A percentile compares a stretch with the other conserved stretches of the same genome.
Conservation (phyloP, 2,113 vertebrate genomes). For the Elaphurus davidianus region DNA sequence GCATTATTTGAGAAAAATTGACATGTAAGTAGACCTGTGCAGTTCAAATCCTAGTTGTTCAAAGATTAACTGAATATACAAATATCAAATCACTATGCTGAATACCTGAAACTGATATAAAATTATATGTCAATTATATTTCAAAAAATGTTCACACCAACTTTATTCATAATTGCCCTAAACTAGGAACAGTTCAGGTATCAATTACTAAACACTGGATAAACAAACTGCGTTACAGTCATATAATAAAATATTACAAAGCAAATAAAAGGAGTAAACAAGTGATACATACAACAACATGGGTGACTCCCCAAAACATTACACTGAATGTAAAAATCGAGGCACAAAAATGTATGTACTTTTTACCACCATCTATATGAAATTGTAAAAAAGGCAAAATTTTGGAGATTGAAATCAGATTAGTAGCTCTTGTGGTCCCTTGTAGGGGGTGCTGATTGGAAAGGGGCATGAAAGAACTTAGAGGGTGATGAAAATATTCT, state of each 20-base stretch:
- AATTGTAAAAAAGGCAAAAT: background rate
- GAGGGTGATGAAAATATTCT: background rate
- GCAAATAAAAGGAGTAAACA: background rate
- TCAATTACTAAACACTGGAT: background rate
- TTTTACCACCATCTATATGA: background rate
- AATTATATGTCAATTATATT: background rate
- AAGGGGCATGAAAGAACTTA: background rate
- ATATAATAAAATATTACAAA: background rate
- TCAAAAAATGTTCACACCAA: background rate
- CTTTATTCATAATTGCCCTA: background rate
- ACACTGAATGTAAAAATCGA: background rate
- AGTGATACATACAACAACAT: background rate
- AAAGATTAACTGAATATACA: background rate
- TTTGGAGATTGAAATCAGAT: background rate
- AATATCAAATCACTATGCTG: background rate
- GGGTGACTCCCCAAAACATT: background rate
- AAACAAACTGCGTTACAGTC: background rate
- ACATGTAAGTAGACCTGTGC: background rate
- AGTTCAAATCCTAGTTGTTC: background rate
- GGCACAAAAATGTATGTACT: background rate
- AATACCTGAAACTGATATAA: background rate
- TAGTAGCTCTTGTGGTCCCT: background rate
- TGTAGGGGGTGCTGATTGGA: background rate
- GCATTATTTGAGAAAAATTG: background rate
- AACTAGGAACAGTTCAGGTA: background rate